Evolutionary conservation across 2,113 vertebrate species (phyloP), one percentile per base, ranked within the genome.

Genomic region (Eretmochelys imbricata): DNA sequence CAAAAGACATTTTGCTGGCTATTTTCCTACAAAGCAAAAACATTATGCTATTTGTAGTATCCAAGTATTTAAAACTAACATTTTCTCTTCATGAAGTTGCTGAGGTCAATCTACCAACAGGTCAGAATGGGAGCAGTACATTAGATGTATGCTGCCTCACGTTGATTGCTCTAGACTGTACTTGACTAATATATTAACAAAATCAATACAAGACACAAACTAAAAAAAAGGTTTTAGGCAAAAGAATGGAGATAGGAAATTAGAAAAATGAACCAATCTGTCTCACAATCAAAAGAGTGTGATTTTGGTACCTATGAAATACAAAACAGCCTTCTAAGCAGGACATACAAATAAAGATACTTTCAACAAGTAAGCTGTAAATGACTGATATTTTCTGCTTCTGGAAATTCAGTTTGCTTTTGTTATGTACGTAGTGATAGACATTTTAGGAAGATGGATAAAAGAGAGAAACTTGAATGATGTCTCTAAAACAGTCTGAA

Each of bases 61-160:
- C 24, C 31, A 76, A 4, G 24, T 31, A 85, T 54, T 96, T 93
- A 96, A 95, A 94, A 89, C 35, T 82, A 69, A 91, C 49, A 92
- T 96, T 29, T 92, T 85, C 65, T 93, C 79, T 89, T 84, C 84
- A 62, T 69, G 92, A 93, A 96, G 89, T 82, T 84, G 89, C 92
- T 69, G 80, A 53, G 88, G 93, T 89, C 95, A 94, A 97, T 95
- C 96, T 94, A 95, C 55, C 72, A 59, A 88, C 31, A 2, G 95
- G 90, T 94, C n/a, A 31, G 85, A 93, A 82, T 42, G 53, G 53
- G 93, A 96, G 84, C 85, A 83, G 93, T 75, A 6, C 94, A 65
- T 13, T 83, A 92, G 95, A 53, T 94, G 78, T 85, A 3, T 53
- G 89, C 92, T 94, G 89, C 53, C 10, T 78, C 82, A 88, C 90